phyloP scores from a whole-genome alignment of 2,797 vertebrate species.

The Poecilia wingei region DNA sequence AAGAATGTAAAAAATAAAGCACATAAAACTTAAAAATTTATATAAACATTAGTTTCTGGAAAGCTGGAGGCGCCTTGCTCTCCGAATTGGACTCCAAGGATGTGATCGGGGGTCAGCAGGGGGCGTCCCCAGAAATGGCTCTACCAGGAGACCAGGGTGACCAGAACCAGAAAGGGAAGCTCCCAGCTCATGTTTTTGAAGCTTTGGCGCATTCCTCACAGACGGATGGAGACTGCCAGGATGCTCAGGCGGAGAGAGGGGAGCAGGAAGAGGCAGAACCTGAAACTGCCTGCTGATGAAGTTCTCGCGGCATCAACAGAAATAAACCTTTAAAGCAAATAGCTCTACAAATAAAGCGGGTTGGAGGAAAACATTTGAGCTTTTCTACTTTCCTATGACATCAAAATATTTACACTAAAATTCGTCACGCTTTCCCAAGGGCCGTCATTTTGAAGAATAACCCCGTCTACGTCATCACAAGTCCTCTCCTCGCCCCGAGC shows the following conservation, averaged over 20 bases:
- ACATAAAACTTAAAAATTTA: neutral
- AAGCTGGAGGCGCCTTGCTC: slow-evolving; percentile 68
- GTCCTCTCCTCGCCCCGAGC: slow-evolving; percentile 85
- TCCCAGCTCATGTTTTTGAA: no score
- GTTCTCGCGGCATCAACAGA: neutral
- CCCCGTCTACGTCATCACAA: slow-evolving; percentile 70
- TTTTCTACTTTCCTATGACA: neutral
- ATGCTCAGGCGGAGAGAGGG: no score
- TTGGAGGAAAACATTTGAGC: neutral
- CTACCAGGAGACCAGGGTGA: no score
- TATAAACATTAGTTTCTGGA: slow-evolving; percentile 48
- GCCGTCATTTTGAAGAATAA: neutral
- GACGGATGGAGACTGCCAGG: no score
- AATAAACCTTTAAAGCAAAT: neutral
- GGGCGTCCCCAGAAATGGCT: slow-evolving; percentile 57
- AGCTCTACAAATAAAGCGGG: neutral
- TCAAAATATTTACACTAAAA: slow-evolving; percentile 62
- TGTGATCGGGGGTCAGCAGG: slow-evolving; percentile 83
- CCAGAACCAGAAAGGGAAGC: no score
- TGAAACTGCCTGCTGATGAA: no score
- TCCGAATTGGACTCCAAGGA: slow-evolving; percentile 85
- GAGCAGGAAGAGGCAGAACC: no score
- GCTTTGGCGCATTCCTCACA: no score
- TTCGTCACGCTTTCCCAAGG: neutral
- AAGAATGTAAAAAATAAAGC: neutral